Conservation (phyloP, 2,113 vertebrate species). For the Acanthisitta chloris region DNA sequence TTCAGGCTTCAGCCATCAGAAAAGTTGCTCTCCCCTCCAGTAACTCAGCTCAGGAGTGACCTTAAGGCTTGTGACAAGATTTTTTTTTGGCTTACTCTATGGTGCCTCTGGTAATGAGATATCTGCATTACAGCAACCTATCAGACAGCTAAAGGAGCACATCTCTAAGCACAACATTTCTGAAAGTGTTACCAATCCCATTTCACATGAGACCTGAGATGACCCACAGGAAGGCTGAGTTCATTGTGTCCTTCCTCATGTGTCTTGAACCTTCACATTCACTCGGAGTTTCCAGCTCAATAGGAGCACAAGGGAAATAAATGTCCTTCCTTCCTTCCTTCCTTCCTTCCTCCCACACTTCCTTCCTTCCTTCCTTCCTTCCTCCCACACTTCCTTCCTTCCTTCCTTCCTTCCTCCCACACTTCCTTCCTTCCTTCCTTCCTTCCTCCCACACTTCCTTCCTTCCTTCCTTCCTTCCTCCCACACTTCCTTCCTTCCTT, state of each 20-base stretch:
- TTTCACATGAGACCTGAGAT: not conserved
- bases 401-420: too few species aligned
- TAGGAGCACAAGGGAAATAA: not conserved
- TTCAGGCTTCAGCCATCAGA: not conserved
- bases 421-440: not conserved
- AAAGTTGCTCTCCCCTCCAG: not conserved
- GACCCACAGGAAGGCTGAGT: not conserved
- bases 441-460: not conserved
- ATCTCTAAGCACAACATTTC: not conserved
- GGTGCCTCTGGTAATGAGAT: not conserved
- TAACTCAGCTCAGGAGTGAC: not conserved
- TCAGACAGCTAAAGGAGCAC: not conserved
- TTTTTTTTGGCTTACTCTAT: not conserved
- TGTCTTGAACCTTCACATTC: not conserved
- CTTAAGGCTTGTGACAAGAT: not conserved
- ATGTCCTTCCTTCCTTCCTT: not conserved
- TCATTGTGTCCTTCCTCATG: not conserved
- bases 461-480: too few species aligned
- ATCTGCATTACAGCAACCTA: not conserved
- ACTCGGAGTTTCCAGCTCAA: not conserved
- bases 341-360: not conserved
- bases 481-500: not conserved
- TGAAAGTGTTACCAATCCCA: not conserved
- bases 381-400: not conserved
- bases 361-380: too few species aligned